Evolutionary conservation across 2,888 invertebrate species (phyloP), one percentile per base, ranked within the genome.

Genomic region (Autographa gamma): DNA sequence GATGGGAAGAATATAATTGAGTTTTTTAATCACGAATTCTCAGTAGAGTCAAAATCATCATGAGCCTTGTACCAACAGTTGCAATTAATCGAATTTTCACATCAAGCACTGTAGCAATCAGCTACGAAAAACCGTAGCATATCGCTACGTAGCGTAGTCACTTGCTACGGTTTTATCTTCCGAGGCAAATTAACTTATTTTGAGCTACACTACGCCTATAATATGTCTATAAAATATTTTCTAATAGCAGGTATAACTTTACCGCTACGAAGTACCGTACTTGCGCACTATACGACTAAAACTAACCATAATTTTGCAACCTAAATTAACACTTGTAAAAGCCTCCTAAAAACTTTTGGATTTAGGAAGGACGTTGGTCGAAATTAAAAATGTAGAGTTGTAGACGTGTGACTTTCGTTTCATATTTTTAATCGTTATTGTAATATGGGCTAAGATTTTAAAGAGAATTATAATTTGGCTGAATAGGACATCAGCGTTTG

Each of bases 251-350:
- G 63, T 70, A 63, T 61, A 74, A 74, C 58, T 63, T 60, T 65
- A 58, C 60, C 6, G 75, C 66, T 64, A 81, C 80, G 67, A 80
- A 81, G 74, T 80, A 82, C 63, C 8, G 71, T 68, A 72, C 71
- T 80, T 67, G 60, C 48, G 13, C 60, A 70, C 71, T 68, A 66
- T 74, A 79, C 65, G 60, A 66, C 74, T 71, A 64, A 64, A 71
- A 76, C 71, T 76, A 69, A 71, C 63, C 77, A 82, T 82, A 76
- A 82, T 74, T 81, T 74, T 71, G 54, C 41, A 43, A 70, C 69
- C 68, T 73, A 69, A 79, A 67, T 74, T 70, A 60, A 65, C 67
- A 54, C 59, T 18, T 31, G 43, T 58, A 19, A 60, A 65, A 79
- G 74, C 66, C 32, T 48, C 67, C 69, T 67, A 74, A 69, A 70